Conservation (phyloP, 2,888 invertebrate species). For the Craniophora ligustri region DNA sequence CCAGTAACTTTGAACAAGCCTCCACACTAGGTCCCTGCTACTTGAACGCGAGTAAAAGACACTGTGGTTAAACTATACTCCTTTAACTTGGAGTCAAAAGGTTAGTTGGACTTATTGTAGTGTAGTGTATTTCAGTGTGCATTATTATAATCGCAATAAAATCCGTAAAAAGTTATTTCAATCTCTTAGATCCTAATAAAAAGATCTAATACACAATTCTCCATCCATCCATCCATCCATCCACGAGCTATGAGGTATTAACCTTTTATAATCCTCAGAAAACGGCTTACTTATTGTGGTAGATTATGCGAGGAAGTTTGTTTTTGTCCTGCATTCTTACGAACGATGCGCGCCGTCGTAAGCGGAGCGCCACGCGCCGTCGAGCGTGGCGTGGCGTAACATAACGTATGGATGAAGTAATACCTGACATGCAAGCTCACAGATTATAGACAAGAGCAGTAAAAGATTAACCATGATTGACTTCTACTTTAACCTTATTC, state of each 20-base stretch:
- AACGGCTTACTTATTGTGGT: background rate
- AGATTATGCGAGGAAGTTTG: conserved; percentile 11
- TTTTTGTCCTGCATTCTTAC: conserved; percentile 44
- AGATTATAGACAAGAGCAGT: conserved; percentile 5
- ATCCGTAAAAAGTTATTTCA: too few relatives aligned
- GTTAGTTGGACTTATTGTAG: too few relatives aligned
- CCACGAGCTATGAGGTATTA: background rate
- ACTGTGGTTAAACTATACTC: too few relatives aligned
- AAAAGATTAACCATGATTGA: background rate
- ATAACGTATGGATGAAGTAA: conserved; percentile 59
- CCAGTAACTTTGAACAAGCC: too few relatives aligned
- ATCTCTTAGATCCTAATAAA: background rate
- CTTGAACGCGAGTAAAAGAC: too few relatives aligned
- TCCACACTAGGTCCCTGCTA: too few relatives aligned
- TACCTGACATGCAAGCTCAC: conserved; percentile 28
- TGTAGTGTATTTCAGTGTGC: too few relatives aligned
- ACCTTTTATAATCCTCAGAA: conserved; percentile 1
- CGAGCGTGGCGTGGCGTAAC: conserved; percentile 67
- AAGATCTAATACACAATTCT: background rate
- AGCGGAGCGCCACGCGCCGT: conserved; percentile 63
- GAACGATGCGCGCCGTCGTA: conserved; percentile 37
- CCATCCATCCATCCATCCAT: background rate
- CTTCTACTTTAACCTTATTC: too few relatives aligned
- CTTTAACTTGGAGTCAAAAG: too few relatives aligned
- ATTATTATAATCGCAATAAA: too few relatives aligned